Base-by-base conservation (phyloP, 1,140 invertebrate species). In the Leptinotarsa texana region DNA sequence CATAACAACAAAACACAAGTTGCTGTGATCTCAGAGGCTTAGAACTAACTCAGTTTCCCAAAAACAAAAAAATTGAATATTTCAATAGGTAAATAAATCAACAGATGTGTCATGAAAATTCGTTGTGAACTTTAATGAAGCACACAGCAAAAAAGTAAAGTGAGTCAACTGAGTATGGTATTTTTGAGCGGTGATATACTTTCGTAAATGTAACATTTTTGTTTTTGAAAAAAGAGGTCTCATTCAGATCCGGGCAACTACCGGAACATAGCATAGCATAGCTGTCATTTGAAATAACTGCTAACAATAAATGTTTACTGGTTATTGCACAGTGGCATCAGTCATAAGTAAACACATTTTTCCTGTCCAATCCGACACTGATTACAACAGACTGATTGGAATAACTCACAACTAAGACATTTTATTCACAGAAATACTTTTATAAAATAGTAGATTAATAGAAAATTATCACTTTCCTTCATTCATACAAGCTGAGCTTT, bases 401-500 rank as follows among this genome's bases (percentile, higher is more conserved):
- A 82, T 82, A 80, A 83, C 78, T 83, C 79, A 83, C 81, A 80
- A 80, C 70, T 83, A 83, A 78, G 70, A 80, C 74, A 79, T 79
- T 79, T 81, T 83, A 77, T 82, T 79, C 79, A 77, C 77, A 77
- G 79, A 81, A 82, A 82, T 80, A 79, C 74, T 82, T 80, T 82
- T 82, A 80, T 83, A 84, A 83, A 84, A 84, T 84, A 83, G 82
- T 81, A 80, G 79, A 82, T 80, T 83, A 83, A 73, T 83, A 84
- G 80, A 84, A 84, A 84, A 84, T 82, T 84, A 84, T 84, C 83
- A 84, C 83, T 83, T 84, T 81, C 79, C 78, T 82, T 80, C 80
- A 82, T 82, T 83, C 82, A 82, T 82, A 82, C 82, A 81, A 82
- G 79, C 81, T 84, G 80, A 83, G 79, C 82, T 80, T 83, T 57